Evolutionary conservation across 1,140 invertebrate genomes (phyloP), one percentile per base, ranked within the genome.

Genomic region (Cyclina sinensis): DNA sequence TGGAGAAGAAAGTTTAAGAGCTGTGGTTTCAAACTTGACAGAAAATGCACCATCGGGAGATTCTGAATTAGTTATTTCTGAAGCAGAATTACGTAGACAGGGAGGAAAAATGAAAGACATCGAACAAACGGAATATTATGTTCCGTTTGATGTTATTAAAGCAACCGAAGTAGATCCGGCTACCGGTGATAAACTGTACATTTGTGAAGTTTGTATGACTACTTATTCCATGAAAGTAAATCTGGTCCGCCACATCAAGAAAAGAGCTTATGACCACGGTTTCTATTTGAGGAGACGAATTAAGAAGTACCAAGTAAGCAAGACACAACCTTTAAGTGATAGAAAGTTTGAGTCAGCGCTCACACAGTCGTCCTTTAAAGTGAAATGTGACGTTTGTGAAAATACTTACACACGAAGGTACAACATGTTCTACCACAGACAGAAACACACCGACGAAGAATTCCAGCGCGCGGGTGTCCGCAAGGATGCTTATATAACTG

Each of bases 211-310:
- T 24, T 73, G 68, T 35, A 21, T 18, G 24, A 46, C 39, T 11
- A 37, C 68, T 2, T 73, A 39, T 27, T 37, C 32, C n/a, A 1
- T 37, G 1, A 39, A 37, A 24, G 68, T 37, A 12, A 73, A 37
- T 24, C 16, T 73, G 32, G 16, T 27, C 4, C 68, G 68, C 11
- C 68, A 73, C 24, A 73, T 73, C 2, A 46, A 21, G 18, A 18
- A 24, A 2, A 73, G 68, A 27, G 68, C 68, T 16, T 73, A 73
- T 39, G 35, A 73, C n/a, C 68, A 73, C 39, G 68, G 68, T 21
- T 21, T 37, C 16, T 73, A 73, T 46, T 27, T 73, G 27, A 35
- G 30, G 24, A 24, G 5, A 24, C 65, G 65, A 70, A 32, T 24
- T 2, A n/a, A 65, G 7, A 57, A 57, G 21, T 27, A 62, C n/a